Base-by-base conservation (phyloP, 2,797 vertebrate species). In the Sparidentex hasta region DNA sequence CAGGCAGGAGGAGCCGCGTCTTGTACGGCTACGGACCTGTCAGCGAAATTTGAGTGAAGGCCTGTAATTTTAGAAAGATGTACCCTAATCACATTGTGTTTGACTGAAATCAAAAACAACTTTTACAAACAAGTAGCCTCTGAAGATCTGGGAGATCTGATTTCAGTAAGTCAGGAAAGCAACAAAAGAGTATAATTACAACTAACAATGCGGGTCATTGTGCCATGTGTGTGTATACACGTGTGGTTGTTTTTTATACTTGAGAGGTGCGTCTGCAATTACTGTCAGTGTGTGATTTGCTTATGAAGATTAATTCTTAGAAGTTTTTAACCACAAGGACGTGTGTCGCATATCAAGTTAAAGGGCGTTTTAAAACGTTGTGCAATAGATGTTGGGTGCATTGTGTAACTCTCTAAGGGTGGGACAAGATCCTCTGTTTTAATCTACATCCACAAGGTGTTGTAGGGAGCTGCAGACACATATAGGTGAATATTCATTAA, bases 191-290 rank as follows among this genome's bases (percentile, higher is more conserved):
- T 82, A 79, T 84, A 81, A 89, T 88, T 73, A 80, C 61, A 78
- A 86, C 48, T 73, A 88, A 94, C 88, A 95, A 92, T 87, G 81
- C 72, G 56, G 61, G 56, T 82, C 85, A 91, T 92, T 94, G 91
- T 94, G 66, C 62, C 33, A 55, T 50, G 43, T 69, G 71, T 59
- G 70, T 54, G 71, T 72, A 58, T 65, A 71, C 38, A 61, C 25
- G 38, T 74, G 77, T 44, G 69, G 44, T 62, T 74, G 68, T 76
- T 84, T 74, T 81, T 64, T 27, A 79, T 76, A 58, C 54, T 63
- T 66, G 50, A 47, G 63, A 89, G 78, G 76, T 78, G 58, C 62
- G 68, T 52, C 78, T 82, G 65, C 81, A 93, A 93, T 94, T 93
- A 93, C 88, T 88, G 89, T 83, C 90, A 90, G 65, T 27, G 59